phyloP scores from a whole-genome alignment of 2,888 invertebrate species.

The Parochlus steinenii region DNA sequence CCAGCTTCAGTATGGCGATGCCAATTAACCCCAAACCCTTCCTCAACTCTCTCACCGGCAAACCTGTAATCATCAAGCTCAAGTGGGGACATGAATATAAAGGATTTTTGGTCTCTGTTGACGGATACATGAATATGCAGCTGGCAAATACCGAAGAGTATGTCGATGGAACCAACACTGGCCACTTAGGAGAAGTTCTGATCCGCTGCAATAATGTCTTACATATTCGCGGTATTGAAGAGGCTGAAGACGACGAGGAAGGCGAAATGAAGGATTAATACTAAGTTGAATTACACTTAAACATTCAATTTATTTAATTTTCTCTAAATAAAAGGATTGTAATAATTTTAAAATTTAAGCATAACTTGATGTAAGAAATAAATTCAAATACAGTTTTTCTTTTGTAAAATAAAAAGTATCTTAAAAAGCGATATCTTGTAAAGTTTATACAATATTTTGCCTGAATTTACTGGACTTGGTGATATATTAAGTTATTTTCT shows the following conservation, averaged over 20 bases:
- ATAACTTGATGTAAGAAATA: too few species aligned
- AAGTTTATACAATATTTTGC: too few species aligned
- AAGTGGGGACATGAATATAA: slow-evolving; percentile 99
- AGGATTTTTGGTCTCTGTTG: slow-evolving; percentile 93
- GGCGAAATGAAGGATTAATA: slow-evolving; percentile 80
- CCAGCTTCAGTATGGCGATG: slow-evolving; percentile 51
- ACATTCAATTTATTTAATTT: neutral
- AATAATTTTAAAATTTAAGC: too few species aligned
- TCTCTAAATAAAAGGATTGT: too few species aligned
- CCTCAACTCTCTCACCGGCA: slow-evolving; percentile 92
- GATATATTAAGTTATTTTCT: too few species aligned
- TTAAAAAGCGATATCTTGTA: too few species aligned
- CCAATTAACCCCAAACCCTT: slow-evolving; percentile 99
- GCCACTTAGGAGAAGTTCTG: slow-evolving; percentile 88
- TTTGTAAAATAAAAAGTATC: too few species aligned
- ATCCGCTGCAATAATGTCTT: slow-evolving; percentile 95
- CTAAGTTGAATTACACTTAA: neutral
- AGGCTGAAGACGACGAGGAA: slow-evolving; percentile 80
- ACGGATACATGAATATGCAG: slow-evolving; percentile 98
- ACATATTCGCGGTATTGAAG: slow-evolving; percentile 86
- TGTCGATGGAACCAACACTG: slow-evolving; percentile 78
- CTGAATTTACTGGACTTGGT: too few species aligned
- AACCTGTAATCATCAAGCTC: slow-evolving; percentile 91
- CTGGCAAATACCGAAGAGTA: slow-evolving; percentile 95
- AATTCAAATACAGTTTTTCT: too few species aligned